Conservation (phyloP, 2,797 vertebrate genomes). For the Enteromius treurensis region DNA sequence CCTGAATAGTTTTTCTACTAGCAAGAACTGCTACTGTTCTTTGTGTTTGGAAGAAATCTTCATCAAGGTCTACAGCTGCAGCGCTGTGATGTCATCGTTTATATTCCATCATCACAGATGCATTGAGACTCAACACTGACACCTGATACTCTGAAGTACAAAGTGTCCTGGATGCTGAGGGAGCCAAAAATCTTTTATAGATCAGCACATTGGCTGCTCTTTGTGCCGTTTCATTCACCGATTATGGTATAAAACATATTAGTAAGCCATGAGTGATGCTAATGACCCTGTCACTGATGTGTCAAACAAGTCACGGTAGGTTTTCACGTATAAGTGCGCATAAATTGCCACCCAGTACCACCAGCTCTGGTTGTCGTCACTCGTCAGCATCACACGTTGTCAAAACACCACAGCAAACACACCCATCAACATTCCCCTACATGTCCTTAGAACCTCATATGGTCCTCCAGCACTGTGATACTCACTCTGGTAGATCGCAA, state of each 20-base stretch:
- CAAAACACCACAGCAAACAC: constrained; percentile 61
- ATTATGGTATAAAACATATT: constrained; percentile 1
- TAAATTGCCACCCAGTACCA: constrained; percentile 22
- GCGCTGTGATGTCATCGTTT: not conserved
- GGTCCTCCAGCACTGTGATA: constrained; percentile 38
- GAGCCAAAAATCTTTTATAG: not conserved
- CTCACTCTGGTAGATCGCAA: constrained; percentile 15
- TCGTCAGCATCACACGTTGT: constrained; percentile 44
- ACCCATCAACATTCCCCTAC: constrained; percentile 52
- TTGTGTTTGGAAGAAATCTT: constrained; percentile 13
- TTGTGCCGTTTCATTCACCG: not conserved
- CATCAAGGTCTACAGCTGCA: not conserved
- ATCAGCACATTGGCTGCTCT: not conserved
- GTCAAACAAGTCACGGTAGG: constrained; percentile 19
- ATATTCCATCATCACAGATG: constrained; percentile 13
- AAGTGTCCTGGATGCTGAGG: not conserved
- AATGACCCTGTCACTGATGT: constrained; percentile 39
- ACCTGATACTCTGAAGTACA: not conserved
- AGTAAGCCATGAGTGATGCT: constrained; percentile 30
- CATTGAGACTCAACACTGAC: constrained; percentile 1
- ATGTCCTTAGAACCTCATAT: constrained; percentile 53
- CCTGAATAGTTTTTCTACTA: not conserved
- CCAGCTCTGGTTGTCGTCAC: constrained; percentile 46
- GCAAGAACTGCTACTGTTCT: constrained; percentile 6
- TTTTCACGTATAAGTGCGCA: not conserved